Base-by-base conservation (phyloP, 2,113 vertebrate genomes). In the Percina caprodes region DNA sequence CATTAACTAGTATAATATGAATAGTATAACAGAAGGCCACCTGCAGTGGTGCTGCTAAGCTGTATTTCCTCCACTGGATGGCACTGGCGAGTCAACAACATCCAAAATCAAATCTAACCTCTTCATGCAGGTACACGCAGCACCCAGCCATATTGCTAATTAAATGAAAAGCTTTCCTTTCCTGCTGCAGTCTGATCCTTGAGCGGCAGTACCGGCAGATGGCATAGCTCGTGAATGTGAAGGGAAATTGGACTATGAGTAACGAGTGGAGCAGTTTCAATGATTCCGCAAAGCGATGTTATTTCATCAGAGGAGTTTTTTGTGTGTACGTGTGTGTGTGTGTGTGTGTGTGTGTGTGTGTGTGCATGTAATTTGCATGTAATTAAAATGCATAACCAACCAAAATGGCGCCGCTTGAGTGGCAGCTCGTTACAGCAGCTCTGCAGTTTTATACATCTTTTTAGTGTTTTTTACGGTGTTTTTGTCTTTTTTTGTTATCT, bases 121-220 rank as follows among this genome's bases (percentile, higher is more conserved):
- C 74, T 5, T 60, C 23, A 62, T 58, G 80, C 82, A 87, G 78
- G 87, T 85, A 83, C 75, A 61, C 6, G 52, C 74, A 62, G 4
- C 79, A 35, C 56, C 70, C 69, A 66, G 87, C 76, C 79, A 83
- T 86, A 85, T 77, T n/a, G 76, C 84, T 93, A 92, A 94, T 94
- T 90, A 93, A 92, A 93, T 71, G 71, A 87, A 88, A 91, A 87
- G 71, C 80, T 89, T 89, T 86, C 70, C 73, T 78, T 86, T 86
- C 90, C 82, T 48, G 81, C 84, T 74, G 86, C 74, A 26, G 83
- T n/a, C 74, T 67, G 80, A 71, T 85, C 92, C 80, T 79, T 6
- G n/a, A 21, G 74, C 76, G 12, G 69, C 81, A 69, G 73, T 69
- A 7, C 72, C 16, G 52, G 83, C 92, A 93, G 89, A 94, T 91